Base-by-base conservation (phyloP, 2,113 vertebrate genomes). In the Podarcis muralis region DNA sequence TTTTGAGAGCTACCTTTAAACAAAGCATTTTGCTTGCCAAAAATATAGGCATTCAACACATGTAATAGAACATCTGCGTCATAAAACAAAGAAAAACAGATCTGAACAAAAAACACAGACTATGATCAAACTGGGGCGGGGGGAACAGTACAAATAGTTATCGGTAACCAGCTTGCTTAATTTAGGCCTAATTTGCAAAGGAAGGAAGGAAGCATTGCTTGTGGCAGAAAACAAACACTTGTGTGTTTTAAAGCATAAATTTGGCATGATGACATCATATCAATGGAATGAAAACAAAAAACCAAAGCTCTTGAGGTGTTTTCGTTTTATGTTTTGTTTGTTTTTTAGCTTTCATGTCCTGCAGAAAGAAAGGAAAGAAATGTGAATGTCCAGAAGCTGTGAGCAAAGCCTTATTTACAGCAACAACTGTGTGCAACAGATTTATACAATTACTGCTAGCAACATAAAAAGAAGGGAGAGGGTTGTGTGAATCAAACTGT, bases 311-410 rank as follows among this genome's bases (percentile, higher is more conserved):
- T 95, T 93, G 93, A 95, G 93, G 93, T 95, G 92, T 93, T 92
- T 94, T 94, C 93, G 8, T 75, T 88, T 65, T 83, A 62, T 74
- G 69, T 30, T 43, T 12, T 35, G 53, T 92, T 95, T n/a, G n/a
- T 94, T 90, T 80, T 96, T 92, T 92, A 97, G 95, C 94, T 97
- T 96, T 97, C 95, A 95, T 94, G 94, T 96, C 96, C 96, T 97
- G 95, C 95, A 97, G 96, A 96, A 96, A 97, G 95, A 96, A 97
- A 97, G 94, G 95, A 96, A 95, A 95, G 91, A 95, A 93, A 95
- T 90, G 92, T 95, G 94, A 94, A 96, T 87, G 92, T 96, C 92
- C 93, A 96, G 92, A 95, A 93, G 93, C 89, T 93, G 92, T 92
- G 94, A 93, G 78, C 88, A 95, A 91, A 96, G 91, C 92, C 96